These are phyloP conservation scores for Trichosurus vulpecula DNA, from an alignment of 2,797 vertebrate genomes.

Conservation along the genomic window DNA sequence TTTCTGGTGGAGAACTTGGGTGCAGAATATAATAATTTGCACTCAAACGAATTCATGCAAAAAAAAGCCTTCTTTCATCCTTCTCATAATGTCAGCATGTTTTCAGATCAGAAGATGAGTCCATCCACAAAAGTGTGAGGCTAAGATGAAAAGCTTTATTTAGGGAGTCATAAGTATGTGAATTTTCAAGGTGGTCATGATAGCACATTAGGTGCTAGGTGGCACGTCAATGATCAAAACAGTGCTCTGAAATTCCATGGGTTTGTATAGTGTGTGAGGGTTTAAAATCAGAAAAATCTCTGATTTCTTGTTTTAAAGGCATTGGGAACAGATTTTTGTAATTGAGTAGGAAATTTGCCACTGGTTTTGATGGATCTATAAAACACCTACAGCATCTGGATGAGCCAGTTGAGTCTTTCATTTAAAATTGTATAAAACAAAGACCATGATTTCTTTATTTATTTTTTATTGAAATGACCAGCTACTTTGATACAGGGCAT, in stretches of 20 bases:
- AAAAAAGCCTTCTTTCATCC: constrained; percentile 8
- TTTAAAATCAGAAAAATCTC: background rate
- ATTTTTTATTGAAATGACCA: background rate
- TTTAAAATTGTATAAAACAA: background rate
- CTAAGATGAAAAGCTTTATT: constrained; percentile 24
- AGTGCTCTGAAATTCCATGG: background rate
- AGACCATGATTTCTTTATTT: background rate
- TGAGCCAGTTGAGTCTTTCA: background rate
- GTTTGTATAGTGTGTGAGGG: background rate
- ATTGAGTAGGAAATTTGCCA: background rate
- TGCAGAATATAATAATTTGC: background rate
- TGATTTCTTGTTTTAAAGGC: background rate
- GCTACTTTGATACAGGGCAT: background rate
- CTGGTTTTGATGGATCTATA: background rate
- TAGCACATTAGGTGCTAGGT: constrained; percentile 17
- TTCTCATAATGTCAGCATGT: background rate
- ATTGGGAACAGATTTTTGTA: background rate
- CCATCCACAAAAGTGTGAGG: background rate
- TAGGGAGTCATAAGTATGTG: background rate
- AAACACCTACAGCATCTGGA: background rate
- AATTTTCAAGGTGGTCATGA: constrained; percentile 1
- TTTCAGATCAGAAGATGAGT: constrained; percentile 39
- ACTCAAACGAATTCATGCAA: constrained; percentile 21
- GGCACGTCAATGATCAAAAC: constrained; percentile 13
- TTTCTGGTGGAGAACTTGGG: background rate